Conservation (phyloP, 2,113 vertebrate species). For the Phyllopteryx taeniolatus region DNA sequence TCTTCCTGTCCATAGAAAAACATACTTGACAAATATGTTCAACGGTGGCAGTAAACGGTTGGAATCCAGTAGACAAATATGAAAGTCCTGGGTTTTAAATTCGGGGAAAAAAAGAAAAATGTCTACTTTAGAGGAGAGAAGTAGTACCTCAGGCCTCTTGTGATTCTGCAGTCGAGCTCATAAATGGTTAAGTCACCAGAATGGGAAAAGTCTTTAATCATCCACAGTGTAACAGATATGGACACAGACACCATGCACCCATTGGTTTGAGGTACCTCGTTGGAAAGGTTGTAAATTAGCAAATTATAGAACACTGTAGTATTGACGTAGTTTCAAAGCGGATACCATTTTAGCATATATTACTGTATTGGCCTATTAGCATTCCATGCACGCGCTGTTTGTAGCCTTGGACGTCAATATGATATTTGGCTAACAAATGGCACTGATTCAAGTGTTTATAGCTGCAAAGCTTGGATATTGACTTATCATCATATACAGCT, state of each 20-base stretch:
- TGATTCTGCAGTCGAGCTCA: neutral
- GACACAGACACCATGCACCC: neutral
- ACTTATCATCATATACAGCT: conserved; percentile 31
- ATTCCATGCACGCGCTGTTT: conserved; percentile 36
- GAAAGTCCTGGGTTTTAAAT: no score
- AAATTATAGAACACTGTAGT: neutral
- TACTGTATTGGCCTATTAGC: conserved; percentile 32
- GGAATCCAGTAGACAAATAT: no score
- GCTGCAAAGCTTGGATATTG: conserved; percentile 48
- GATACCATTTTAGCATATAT: conserved; percentile 28
- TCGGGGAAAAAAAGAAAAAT: neutral
- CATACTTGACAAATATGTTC: no score
- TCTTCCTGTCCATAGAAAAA: no score
- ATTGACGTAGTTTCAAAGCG: conserved; percentile 26
- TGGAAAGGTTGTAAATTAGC: neutral
- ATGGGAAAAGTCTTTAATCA: neutral
- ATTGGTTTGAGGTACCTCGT: neutral
- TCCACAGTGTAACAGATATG: neutral
- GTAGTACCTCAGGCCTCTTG: neutral
- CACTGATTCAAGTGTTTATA: conserved; percentile 39
- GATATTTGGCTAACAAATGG: conserved; percentile 50
- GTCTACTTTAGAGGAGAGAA: neutral
- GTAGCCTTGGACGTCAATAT: conserved; percentile 42
- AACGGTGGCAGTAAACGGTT: no score
- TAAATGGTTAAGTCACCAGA: neutral